phyloP scores from a whole-genome alignment of 2,113 vertebrate genomes.

The Chionodraco myersi region DNA sequence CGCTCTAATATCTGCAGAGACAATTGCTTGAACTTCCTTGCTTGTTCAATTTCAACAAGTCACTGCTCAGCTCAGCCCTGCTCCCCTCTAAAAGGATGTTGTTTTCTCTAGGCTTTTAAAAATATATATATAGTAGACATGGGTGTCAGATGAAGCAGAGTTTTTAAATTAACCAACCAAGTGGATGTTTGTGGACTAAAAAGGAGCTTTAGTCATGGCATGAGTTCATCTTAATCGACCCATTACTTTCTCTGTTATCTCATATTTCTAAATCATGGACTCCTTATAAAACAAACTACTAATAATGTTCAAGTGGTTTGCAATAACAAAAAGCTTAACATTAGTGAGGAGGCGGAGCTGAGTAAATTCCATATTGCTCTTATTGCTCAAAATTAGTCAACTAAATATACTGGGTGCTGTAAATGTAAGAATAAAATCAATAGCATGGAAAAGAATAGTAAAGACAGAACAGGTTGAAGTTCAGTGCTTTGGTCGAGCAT shows the following conservation, averaged over 20 bases:
- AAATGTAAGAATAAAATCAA: constrained; percentile 15
- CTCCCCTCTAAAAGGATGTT: constrained; percentile 1
- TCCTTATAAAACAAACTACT: neutral
- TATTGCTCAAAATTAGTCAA: constrained; percentile 5
- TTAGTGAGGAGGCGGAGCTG: neutral
- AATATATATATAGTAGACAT: constrained; percentile 1
- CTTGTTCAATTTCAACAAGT: constrained; percentile 60
- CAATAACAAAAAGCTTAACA: neutral
- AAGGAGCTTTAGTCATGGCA: neutral
- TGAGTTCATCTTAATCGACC: neutral
- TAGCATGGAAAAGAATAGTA: neutral
- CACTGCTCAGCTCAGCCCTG: constrained; percentile 30
- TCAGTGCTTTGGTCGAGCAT: constrained; percentile 21
- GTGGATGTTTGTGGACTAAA: neutral
- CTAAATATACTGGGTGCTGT: constrained; percentile 12
- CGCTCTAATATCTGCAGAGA: constrained; percentile 24
- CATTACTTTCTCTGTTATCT: neutral
- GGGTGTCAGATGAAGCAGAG: neutral
- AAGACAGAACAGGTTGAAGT: neutral
- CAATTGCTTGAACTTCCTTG: neutral
- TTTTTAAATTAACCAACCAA: neutral
- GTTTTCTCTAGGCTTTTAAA: constrained; percentile 25
- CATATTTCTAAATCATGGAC: neutral
- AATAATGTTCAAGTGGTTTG: neutral
- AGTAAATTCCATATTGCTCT: neutral